These are phyloP conservation scores for Aspiorhynchus laticeps DNA, from an alignment of 2,113 vertebrate species.

Conservation along the genomic window DNA sequence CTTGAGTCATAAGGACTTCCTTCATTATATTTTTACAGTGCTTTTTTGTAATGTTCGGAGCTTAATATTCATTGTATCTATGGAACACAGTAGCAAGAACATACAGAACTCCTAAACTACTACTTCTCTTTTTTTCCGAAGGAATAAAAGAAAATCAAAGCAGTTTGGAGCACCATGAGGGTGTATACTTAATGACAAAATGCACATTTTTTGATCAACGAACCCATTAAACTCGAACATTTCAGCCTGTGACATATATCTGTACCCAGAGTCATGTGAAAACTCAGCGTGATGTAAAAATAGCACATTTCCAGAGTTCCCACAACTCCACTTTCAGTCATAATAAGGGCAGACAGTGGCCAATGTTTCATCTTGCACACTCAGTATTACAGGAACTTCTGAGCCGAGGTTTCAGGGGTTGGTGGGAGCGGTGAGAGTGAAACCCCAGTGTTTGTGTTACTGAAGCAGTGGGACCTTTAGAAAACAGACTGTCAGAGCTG, in stretches of 20 bases:
- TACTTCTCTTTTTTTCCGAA: not conserved
- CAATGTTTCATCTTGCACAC: slow-evolving; percentile 41
- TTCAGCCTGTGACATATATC: slow-evolving; percentile 5
- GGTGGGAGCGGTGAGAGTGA: slow-evolving; percentile 29
- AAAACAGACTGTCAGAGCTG: slow-evolving; percentile 54
- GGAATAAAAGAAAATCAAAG: not conserved
- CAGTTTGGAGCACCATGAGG: not conserved
- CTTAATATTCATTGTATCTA: not conserved
- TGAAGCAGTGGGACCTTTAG: slow-evolving; percentile 48
- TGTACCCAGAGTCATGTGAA: slow-evolving; percentile 14
- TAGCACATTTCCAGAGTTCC: slow-evolving; percentile 26
- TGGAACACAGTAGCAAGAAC: not conserved
- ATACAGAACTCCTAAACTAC: not conserved
- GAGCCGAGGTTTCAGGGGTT: slow-evolving; percentile 23
- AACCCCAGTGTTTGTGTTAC: slow-evolving; percentile 54
- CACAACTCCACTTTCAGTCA: slow-evolving; percentile 46
- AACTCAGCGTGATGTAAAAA: slow-evolving; percentile 40
- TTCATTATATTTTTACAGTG: not conserved
- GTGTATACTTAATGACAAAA: not conserved
- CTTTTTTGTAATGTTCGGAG: not conserved
- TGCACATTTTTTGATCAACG: not conserved
- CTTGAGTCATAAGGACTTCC: not conserved
- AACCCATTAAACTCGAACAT: slow-evolving; percentile 21
- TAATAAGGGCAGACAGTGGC: slow-evolving; percentile 33
- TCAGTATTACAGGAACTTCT: slow-evolving; percentile 32